Base-by-base conservation (phyloP, 2,888 invertebrate species). In the Acleris literana region DNA sequence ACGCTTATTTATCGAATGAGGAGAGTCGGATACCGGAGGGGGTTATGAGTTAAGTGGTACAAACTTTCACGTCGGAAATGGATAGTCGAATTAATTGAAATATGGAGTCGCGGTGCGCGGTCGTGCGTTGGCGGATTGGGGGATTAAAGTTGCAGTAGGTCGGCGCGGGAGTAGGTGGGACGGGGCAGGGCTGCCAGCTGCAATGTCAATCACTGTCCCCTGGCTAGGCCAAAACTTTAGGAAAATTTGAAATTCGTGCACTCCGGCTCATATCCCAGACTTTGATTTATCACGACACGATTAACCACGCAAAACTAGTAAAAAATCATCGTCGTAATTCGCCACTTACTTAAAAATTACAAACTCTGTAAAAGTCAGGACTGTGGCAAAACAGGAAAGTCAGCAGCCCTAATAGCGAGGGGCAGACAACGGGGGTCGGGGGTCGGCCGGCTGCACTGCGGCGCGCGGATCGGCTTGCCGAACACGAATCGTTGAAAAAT, bases 401-500 rank as follows among this genome's bases (percentile, higher is more conserved):
- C 52, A 51, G 57, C 55, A 64, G 51, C 66, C 61, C 66, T 66
- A 66, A 66, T 61, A 46, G 33, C 52, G 53, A 33, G 57, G 61
- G 74, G 71, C 70, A 72, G 68, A 69, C 71, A 70, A 29, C 70
- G 70, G 67, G 67, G 70, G 70, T 68, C 65, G 70, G 69, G 70
- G 69, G 72, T 68, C 67, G 73, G 69, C 67, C 71, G 73, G 77
- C 77, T 81, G 80, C 83, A 81, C 80, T 85, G 85, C 82, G 80
- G 76, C 76, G 78, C 75, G 70, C 77, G 74, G 77, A 86, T 88
- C 85, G 80, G 85, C 82, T 87, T 85, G 81, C 85, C 76, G 80
- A 90, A 87, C 90, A 89, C 88, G 88, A 88, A 87, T 78, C 85
- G 85, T 84, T 91, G 88, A 92, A 92, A 92, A 92, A 92, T 91